Evolutionary conservation across 2,888 invertebrate genomes (phyloP).

Genomic region (Atrina japonica): DNA sequence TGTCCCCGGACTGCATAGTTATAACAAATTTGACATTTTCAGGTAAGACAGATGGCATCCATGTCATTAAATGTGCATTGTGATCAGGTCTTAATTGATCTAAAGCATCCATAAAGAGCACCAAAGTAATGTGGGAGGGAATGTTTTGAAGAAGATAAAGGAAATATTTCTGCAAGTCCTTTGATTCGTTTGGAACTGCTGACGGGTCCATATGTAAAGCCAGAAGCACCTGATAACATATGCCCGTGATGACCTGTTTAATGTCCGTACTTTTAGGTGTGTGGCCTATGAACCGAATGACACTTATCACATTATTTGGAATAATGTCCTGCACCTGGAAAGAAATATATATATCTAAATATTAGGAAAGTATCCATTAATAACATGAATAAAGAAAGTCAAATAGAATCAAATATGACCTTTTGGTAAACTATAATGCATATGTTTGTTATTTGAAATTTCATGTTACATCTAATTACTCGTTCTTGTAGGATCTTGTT

Average conservation of each 20-base stretch:
- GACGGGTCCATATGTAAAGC: slow-evolving; percentile 45
- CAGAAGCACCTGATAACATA: slow-evolving; percentile 69
- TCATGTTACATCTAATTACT: too few species aligned
- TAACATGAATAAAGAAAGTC: too few species aligned
- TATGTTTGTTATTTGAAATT: too few species aligned
- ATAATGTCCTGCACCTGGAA: slow-evolving; percentile 61
- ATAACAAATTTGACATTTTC: slow-evolving; percentile 76
- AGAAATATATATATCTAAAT: too few species aligned
- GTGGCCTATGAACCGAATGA: slow-evolving; percentile 69
- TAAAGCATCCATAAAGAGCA: slow-evolving; percentile 72
- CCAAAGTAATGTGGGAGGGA: slow-evolving; percentile 65
- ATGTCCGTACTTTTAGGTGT: slow-evolving; percentile 68
- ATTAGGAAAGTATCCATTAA: too few species aligned
- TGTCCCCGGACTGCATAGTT: slow-evolving; percentile 60
- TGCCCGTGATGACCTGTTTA: slow-evolving; percentile 68
- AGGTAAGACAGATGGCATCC: slow-evolving; percentile 73
- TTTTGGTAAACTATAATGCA: too few species aligned
- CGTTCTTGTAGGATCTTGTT: too few species aligned
- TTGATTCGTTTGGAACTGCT: slow-evolving; percentile 64
- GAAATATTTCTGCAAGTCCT: slow-evolving; percentile 70
- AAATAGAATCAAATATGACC: too few species aligned
- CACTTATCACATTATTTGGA: slow-evolving; percentile 52
- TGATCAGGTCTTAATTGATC: slow-evolving; percentile 62
- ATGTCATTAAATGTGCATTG: slow-evolving; percentile 66
- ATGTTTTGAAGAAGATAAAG: slow-evolving; percentile 61